These are phyloP conservation scores for Dermatemys mawii DNA, from an alignment of 2,113 vertebrate species.

Conservation along the genomic window DNA sequence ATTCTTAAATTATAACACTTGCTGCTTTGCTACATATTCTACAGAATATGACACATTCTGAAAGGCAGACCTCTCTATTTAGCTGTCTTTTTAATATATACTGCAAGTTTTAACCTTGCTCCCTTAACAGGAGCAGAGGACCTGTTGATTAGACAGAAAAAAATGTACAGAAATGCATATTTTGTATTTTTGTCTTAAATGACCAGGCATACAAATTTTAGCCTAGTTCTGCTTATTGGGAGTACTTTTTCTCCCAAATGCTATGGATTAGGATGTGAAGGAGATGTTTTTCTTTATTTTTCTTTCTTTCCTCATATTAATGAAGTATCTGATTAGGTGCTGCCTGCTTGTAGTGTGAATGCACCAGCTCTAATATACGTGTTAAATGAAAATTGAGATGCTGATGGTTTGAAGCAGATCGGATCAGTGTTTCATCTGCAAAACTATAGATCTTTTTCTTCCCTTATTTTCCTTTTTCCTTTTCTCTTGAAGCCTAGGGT, in stretches of 20 bases:
- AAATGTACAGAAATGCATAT: neutral
- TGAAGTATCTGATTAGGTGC: neutral
- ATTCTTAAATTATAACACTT: neutral
- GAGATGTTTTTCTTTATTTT: neutral
- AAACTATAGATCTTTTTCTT: neutral
- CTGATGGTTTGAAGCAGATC: neutral
- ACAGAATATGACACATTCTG: neutral
- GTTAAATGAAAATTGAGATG: slow-evolving; percentile 31
- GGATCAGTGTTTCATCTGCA: neutral
- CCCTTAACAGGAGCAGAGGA: neutral
- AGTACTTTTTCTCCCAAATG: neutral
- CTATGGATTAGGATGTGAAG: neutral
- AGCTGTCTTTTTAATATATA: neutral
- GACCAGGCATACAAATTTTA: neutral
- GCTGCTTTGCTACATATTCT: neutral
- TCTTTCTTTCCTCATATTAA: neutral
- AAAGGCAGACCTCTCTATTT: neutral
- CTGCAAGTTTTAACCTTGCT: neutral
- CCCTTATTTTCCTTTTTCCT: neutral
- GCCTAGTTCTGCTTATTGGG: neutral
- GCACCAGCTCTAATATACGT: neutral
- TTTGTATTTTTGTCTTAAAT: neutral
- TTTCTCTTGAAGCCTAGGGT: neutral
- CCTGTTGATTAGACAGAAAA: neutral
- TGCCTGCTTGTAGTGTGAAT: neutral